Evolutionary conservation across 2,113 vertebrate genomes (phyloP).

Genomic region (Isichthys henryi): DNA sequence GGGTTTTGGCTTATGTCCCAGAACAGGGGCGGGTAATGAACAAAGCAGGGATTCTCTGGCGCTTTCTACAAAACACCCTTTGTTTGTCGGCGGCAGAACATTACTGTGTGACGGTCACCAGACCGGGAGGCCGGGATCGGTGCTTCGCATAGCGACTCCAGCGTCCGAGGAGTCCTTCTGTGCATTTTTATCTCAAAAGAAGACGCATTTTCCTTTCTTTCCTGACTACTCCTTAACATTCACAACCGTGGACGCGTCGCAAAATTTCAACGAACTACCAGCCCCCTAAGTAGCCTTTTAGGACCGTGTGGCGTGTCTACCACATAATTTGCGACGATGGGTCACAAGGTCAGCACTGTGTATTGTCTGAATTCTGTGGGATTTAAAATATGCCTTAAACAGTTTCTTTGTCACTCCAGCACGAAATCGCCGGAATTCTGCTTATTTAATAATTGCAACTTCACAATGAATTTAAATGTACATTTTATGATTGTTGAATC

Average conservation of each 20-base stretch:
- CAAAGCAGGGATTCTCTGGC: conserved; percentile 4
- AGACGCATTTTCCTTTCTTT: background rate
- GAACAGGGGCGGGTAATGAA: background rate
- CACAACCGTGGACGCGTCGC: background rate
- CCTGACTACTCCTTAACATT: background rate
- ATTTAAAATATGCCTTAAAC: conserved; percentile 5
- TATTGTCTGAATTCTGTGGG: background rate
- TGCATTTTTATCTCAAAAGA: background rate
- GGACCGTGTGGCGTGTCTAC: background rate
- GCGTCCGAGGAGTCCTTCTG: background rate
- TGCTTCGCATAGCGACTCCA: background rate
- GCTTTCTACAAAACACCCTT: background rate
- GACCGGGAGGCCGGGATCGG: background rate
- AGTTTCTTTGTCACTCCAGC: background rate
- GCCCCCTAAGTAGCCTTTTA: conserved; percentile 4
- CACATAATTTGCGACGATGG: conserved; percentile 18
- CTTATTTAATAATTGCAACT: background rate
- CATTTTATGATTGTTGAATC: background rate
- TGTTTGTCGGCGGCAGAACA: background rate
- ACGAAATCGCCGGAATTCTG: background rate
- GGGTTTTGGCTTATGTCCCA: background rate
- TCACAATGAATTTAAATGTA: background rate
- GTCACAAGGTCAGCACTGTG: conserved; percentile 28
- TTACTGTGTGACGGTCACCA: background rate
- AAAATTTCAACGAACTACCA: background rate